Evolutionary conservation across 2,888 invertebrate genomes (phyloP).

Genomic region (Drosophila rubida): DNA sequence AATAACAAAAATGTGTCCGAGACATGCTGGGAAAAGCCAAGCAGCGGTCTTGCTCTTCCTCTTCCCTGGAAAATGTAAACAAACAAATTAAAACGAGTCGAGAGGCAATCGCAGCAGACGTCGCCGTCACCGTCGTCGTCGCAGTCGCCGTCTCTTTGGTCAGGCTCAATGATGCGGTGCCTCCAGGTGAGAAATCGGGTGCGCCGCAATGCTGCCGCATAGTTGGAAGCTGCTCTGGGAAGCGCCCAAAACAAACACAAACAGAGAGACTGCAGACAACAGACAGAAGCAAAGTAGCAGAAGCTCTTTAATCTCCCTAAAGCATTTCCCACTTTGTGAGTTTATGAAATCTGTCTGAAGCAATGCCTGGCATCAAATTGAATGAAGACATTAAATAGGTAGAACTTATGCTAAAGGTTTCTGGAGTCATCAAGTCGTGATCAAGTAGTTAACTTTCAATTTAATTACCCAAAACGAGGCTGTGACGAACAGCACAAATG

Average conservation of each 20-base stretch:
- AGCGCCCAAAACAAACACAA: slow-evolving; percentile 46
- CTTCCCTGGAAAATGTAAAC: slow-evolving; percentile 71
- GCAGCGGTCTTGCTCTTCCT: slow-evolving; percentile 29
- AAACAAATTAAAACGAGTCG: slow-evolving; percentile 78
- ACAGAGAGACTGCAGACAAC: slow-evolving; percentile 45
- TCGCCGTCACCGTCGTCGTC: slow-evolving; percentile 11
- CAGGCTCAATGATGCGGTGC: slow-evolving; percentile 37
- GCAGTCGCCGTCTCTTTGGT: slow-evolving; percentile 33
- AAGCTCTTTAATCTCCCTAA: slow-evolving; percentile 73
- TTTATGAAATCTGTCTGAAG: slow-evolving; percentile 46
- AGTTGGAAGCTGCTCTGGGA: slow-evolving; percentile 39
- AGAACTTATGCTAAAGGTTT: slow-evolving; percentile 25
- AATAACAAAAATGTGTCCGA: slow-evolving; percentile 16
- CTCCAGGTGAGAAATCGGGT: slow-evolving; percentile 76
- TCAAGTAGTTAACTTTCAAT: slow-evolving; percentile 48
- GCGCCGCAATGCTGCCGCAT: slow-evolving; percentile 32
- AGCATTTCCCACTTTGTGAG: slow-evolving; percentile 43
- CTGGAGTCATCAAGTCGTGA: slow-evolving; percentile 63
- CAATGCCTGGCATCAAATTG: slow-evolving; percentile 18
- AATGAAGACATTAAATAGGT: slow-evolving; percentile 50
- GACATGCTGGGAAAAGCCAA: slow-evolving; percentile 64
- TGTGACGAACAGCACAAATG: slow-evolving; percentile 39
- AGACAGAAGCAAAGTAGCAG: slow-evolving; percentile 37
- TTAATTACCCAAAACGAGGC: slow-evolving; percentile 48
- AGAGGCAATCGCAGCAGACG: slow-evolving; percentile 43